Conservation (phyloP, 2,888 invertebrate species). For the Darwinula stevensoni region DNA sequence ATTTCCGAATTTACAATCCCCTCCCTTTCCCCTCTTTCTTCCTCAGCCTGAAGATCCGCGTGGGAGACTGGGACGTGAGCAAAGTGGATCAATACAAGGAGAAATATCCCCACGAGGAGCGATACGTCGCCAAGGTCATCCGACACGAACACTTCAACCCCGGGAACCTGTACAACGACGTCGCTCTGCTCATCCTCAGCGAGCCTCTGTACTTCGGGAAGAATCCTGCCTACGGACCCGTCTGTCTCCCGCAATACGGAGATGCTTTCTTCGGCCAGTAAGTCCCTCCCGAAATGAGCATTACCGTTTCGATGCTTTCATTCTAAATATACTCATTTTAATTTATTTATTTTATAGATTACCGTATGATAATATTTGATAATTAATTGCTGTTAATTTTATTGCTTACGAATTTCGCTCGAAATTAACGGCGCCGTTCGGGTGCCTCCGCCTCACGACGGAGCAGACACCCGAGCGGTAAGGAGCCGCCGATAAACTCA, state of each 20-base stretch:
- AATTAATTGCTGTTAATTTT: too few species aligned
- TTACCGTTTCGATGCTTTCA: too few species aligned
- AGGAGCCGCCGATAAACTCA: too few species aligned
- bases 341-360: too few species aligned
- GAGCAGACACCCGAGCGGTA: too few species aligned
- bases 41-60: slow-evolving; percentile 27
- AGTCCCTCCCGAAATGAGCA: too few species aligned
- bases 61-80: slow-evolving; percentile 45
- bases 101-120: slow-evolving; percentile 31
- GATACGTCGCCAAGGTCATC: slow-evolving; percentile 25
- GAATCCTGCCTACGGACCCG: slow-evolving; percentile 20
- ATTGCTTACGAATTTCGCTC: too few species aligned
- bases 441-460: too few species aligned
- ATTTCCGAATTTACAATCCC: too few species aligned
- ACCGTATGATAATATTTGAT: too few species aligned
- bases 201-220: slow-evolving; percentile 15
- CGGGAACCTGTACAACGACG: slow-evolving; percentile 41
- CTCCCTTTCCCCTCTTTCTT: too few species aligned
- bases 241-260: slow-evolving; percentile 20
- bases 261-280: slow-evolving; percentile 11
- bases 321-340: neutral
- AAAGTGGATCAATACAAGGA: slow-evolving; percentile 23
- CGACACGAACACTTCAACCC: slow-evolving; percentile 34
- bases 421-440: too few species aligned
- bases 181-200: slow-evolving; percentile 42